Base-by-base conservation (phyloP, 2,797 vertebrate species). In the Mormyrops boulengeri region DNA sequence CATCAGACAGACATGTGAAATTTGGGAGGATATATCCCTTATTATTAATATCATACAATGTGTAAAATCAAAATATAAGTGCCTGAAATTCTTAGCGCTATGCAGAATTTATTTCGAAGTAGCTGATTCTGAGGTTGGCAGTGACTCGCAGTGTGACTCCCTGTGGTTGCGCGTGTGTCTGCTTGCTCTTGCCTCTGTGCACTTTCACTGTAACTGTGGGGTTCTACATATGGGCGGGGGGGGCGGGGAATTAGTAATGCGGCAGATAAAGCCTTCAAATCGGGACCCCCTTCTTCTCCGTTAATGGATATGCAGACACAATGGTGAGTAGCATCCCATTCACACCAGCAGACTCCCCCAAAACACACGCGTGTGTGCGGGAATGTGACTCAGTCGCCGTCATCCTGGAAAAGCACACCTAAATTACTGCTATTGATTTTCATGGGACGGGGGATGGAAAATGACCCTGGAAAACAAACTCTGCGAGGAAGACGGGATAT, bases 391-490 rank as follows among this genome's bases (percentile, higher is more conserved):
- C 92, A 93, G 57, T 93, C 91, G 91, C 89, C 6, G 3, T 38
- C 41, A 22, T 12, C 88, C 34, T 66, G 89, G 90, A 92, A 85
- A 91, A 91, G 89, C 89, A 89, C 89, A 89, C 30, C 89, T 89
- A 88, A 90, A 92, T 92, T 92, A 92, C 90, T 90, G 89, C 91
- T 91, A 92, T 90, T 93, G 91, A 92, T 91, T 90, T 92, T 89
- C 91, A 88, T 57, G 2, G 12, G 50, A 2, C 47, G 55, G 86
- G 93, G 92, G 92, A 95, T 94, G 92, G 94, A 93, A 95, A 93
- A 89, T 90, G 90, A 93, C 92, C 91, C 92, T 91, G 34, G 44
- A 90, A 87, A 88, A 90, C 87, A 93, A 92, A 92, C 41, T 22
- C 60, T 82, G 38, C 2, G 14, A 82, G 41, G 52, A n/a, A 50